Evolutionary conservation across 2,888 invertebrate genomes (phyloP), one percentile per base, ranked within the genome.

Genomic region (Eupithecia insigniata): DNA sequence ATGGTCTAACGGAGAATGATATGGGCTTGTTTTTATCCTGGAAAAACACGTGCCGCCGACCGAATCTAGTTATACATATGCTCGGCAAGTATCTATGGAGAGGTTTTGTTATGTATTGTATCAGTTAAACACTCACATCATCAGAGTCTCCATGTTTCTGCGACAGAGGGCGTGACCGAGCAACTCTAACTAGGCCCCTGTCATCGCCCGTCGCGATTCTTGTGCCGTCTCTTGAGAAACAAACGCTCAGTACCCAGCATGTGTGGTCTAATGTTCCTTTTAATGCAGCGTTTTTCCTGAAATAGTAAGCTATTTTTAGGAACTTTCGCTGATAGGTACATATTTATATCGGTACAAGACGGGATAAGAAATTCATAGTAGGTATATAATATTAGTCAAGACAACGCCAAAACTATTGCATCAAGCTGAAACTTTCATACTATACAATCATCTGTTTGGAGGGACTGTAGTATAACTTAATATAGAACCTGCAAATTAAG

Each of bases 121-220:
- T n/a, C 18, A 46, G 46, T 46, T n/a, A 46, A 51, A 51, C 18
- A 67, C 68, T 66, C 32, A 73, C 73, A 68, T 73, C 70, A 51
- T 73, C 73, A 5, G 70, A 68, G 36, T 73, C 70, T 7, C 39
- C 34, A 6, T 68, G 60, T 67, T 39, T 70, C 14, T 67, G 67
- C 4, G 67, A 18, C 0, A n/a, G 28, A 30, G 70, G 96, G 95
- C 61, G 97, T 92, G 83, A 55, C 10, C 97, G 96, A 96, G 98
- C 98, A 10, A 99, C 95, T 86, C 98, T 97, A 0, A 99, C 98
- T 18, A 96, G 96, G 78, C 98, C 97, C 91, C 99, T 99, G 6
- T 98, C 70, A 34, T 71, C 70, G 14, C 60, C 51, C 3, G 98
- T 97, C 0, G 97, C 98, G 88, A 99, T 97, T 84, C 97, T 96